Conservation (phyloP, 35 echinoderm and acorn worm genomes). For the Apostichopus californicus region DNA sequence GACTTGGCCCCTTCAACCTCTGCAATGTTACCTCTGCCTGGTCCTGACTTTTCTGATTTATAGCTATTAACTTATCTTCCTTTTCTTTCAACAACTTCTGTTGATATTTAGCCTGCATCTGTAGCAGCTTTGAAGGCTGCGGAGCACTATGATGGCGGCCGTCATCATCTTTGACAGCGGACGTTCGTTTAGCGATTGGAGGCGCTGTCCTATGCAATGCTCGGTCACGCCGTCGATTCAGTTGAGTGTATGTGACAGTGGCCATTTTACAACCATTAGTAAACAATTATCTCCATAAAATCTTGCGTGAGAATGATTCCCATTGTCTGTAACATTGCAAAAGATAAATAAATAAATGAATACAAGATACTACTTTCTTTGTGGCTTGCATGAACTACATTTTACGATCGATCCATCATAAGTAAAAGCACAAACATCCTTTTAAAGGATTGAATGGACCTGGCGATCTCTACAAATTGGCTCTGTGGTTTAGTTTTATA, state of each 20-base stretch:
- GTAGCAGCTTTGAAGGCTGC: conserved; percentile 69
- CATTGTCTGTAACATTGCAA: too few relatives aligned
- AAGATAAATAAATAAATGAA: too few relatives aligned
- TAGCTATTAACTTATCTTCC: conserved; percentile 80
- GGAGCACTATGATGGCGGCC: conserved; percentile 72
- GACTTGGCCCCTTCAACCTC: background rate
- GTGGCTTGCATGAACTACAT: too few relatives aligned
- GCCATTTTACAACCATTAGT: background rate
- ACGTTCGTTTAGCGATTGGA: conserved; percentile 41
- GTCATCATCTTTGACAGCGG: conserved; percentile 16
- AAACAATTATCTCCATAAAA: background rate
- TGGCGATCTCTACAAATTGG: too few relatives aligned
- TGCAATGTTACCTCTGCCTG: conserved; percentile 16
- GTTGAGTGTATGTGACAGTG: conserved; percentile 10
- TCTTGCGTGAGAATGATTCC: background rate
- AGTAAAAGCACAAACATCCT: too few relatives aligned
- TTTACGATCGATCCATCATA: too few relatives aligned
- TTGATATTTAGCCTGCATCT: conserved; percentile 75
- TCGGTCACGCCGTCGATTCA: conserved; percentile 23
- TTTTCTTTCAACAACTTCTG: conserved; percentile 79
- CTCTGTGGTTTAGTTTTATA: too few relatives aligned
- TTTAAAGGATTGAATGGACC: too few relatives aligned
- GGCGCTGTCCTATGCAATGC: conserved; percentile 76
- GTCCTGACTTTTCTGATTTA: conserved; percentile 76
- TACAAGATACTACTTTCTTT: too few relatives aligned